Conservation (phyloP, 1,140 invertebrate species). For the Bombus fervidus region DNA sequence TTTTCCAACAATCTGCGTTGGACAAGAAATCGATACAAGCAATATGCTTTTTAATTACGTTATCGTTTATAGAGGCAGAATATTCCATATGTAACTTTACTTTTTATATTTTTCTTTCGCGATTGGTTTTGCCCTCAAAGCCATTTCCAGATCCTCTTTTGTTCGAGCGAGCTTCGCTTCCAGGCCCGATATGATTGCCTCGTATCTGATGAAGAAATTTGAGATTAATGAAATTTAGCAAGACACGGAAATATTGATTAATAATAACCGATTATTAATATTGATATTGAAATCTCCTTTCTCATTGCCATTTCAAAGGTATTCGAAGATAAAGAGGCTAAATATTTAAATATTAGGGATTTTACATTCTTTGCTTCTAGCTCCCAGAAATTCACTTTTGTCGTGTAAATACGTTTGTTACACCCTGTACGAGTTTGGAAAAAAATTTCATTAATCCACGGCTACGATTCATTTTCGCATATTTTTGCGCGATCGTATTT, state of each 20-base stretch:
- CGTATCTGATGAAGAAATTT: conserved; percentile 5
- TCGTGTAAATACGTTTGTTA: no score
- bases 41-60: background rate
- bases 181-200: conserved; percentile 53
- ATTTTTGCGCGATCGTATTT: background rate
- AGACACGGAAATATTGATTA: no score
- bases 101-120: conserved; percentile 59
- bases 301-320: no score
- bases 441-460: conserved; percentile 26
- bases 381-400: no score
- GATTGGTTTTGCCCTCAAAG: conserved; percentile 36
- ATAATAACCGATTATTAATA: no score
- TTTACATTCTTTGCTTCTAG: accelerated
- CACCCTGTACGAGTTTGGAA: background rate
- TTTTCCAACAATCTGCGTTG: conserved; percentile 32
- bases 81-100: background rate
- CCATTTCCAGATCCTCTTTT: conserved; percentile 41
- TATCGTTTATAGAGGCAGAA: background rate
- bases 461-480: conserved; percentile 12
- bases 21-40: background rate
- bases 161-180: conserved; percentile 44
- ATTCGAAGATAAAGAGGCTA: no score
- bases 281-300: no score
- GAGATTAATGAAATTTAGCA: no score
- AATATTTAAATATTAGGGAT: background rate